A percentile compares a stretch with the other conserved stretches of the same genome.
These are phyloP conservation scores for Okapia johnstoni DNA, from an alignment of 2,113 vertebrate genomes.

Conservation along the genomic window DNA sequence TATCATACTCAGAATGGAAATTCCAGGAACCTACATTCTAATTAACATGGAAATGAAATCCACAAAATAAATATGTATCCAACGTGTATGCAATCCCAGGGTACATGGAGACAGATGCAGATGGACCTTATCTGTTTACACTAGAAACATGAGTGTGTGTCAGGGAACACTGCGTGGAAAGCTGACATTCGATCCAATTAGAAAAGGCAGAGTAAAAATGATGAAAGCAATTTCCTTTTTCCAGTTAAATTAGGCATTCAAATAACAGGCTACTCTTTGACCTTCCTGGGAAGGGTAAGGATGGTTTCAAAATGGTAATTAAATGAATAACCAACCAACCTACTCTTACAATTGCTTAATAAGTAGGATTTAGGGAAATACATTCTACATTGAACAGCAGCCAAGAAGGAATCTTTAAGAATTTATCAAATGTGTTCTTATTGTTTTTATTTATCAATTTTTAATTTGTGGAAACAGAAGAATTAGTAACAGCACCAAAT, in stretches of 20 bases:
- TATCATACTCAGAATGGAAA: conserved; percentile 67
- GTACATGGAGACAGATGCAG: conserved; percentile 43
- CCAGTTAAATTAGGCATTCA: conserved; percentile 43
- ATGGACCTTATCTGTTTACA: conserved; percentile 52
- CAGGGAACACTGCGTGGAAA: conserved; percentile 33
- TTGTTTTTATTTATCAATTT: not conserved
- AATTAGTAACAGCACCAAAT: not conserved
- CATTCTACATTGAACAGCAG: conserved; percentile 10
- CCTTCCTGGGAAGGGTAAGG: conserved; percentile 54
- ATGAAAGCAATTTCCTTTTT: conserved; percentile 65
- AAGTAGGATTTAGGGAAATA: not conserved
- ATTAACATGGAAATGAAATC: conserved; percentile 75
- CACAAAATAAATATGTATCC: conserved; percentile 65
- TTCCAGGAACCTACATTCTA: conserved; percentile 72
- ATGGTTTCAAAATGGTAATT: conserved; percentile 9
- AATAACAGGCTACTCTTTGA: conserved; percentile 48
- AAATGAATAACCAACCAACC: conserved; percentile 20
- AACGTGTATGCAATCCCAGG: conserved; percentile 35
- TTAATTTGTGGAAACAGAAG: conserved; percentile 19
- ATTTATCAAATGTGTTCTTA: not conserved
- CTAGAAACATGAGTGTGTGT: conserved; percentile 17
- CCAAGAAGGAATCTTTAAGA: not conserved
- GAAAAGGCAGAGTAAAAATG: conserved; percentile 46
- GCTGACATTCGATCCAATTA: conserved; percentile 65
- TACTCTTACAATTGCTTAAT: not conserved